Conservation (phyloP, 2,113 vertebrate genomes). For the Raphicerus campestris region DNA sequence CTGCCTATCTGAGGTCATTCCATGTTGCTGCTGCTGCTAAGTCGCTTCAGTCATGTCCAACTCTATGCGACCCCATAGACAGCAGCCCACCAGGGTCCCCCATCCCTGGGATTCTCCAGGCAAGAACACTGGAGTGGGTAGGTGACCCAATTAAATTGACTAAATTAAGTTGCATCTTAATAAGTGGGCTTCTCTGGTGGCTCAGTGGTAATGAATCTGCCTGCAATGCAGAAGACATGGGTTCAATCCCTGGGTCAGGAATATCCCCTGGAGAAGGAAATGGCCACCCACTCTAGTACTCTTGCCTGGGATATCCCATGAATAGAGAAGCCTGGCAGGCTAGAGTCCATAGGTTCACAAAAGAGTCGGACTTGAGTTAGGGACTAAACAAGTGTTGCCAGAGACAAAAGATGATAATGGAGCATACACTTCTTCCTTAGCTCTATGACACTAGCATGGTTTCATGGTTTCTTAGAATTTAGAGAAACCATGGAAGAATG, state of each 20-base stretch:
- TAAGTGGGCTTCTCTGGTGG: background rate
- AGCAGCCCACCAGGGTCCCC: too few relatives aligned
- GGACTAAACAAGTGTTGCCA: background rate
- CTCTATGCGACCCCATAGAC: too few relatives aligned
- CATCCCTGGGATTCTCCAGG: too few relatives aligned
- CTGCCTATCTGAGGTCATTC: too few relatives aligned
- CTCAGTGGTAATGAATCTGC: background rate
- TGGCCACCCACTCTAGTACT: background rate
- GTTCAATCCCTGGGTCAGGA: background rate
- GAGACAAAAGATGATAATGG: background rate
- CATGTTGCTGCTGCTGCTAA: too few relatives aligned
- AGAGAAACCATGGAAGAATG: background rate
- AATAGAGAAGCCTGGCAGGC: background rate
- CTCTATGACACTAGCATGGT: background rate
- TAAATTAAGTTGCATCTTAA: background rate
- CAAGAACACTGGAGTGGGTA: too few relatives aligned
- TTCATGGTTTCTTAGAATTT: background rate
- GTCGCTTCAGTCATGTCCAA: too few relatives aligned
- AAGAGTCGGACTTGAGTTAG: background rate
- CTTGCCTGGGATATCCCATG: background rate
- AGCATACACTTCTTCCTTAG: background rate
- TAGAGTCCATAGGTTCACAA: background rate
- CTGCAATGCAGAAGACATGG: background rate
- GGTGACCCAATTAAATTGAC: background rate
- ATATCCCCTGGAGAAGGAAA: background rate